Base-by-base conservation (phyloP, 2,113 vertebrate genomes). In the Pyxicephalus adspersus region DNA sequence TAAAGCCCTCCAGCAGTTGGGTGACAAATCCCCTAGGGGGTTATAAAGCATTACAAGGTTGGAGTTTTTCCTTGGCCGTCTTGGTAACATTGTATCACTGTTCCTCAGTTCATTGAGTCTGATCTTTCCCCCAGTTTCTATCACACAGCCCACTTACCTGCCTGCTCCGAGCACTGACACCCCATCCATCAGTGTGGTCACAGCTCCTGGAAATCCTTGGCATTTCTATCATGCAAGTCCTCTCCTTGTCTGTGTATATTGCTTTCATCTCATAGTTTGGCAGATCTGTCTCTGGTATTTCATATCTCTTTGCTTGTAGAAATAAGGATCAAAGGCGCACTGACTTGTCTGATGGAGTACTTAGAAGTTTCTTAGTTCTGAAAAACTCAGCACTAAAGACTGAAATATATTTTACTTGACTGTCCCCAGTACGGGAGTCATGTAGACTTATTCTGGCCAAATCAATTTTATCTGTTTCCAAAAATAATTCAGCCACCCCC, bases 61-160 rank as follows among this genome's bases (percentile, higher is more conserved):
- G 23, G 18, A n/a, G 11, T 23, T 25, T 64, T 52, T n/a, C 18
- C 58, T 23, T 3, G 31, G 28, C 45, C 22, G 6, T 52, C 75
- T 18, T 26, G 3, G 66, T 71, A 80, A 80, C 77, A 63, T 71
- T 52, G 77, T 80, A 71, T 71, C 77, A 63, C 51, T 71, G 77
- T 52, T 71, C 45, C 57, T 71, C 77, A 79, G 54, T 79, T 34
- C 77, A 80, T 70, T 80, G 51, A 55, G 25, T 65, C 76, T 77
- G 76, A 77, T 77, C 54, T 70, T 16, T 65, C n/a, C 55, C 38
- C 23, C 54, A 38, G 55, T 70, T 80, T 70, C 77, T 51, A 80
- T 80, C 77, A 61, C 65, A 80, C 65, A 80, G 31, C 54, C 71
- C 77, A 63, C 77, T 80, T 71, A 70, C 50, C 77, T 20, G 34